phyloP scores from a whole-genome alignment of 2,888 invertebrate genomes.

The Platypus cylindrus region DNA sequence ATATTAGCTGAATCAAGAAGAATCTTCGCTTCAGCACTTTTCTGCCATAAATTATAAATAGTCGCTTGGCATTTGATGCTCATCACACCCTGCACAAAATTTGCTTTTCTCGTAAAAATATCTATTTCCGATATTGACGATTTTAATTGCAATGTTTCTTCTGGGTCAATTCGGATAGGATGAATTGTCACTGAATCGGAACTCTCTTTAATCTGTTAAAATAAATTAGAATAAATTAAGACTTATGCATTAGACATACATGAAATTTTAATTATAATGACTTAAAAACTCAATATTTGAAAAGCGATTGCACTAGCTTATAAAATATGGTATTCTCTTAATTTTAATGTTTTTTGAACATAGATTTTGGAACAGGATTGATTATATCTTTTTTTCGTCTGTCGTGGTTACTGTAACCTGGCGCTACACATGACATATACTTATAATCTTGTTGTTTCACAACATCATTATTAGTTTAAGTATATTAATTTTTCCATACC shows the following conservation, averaged over 20 bases:
- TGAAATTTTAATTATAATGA: no score
- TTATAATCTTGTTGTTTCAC: no score
- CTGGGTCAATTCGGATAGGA: conserved; percentile 20
- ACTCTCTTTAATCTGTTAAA: conserved; percentile 22
- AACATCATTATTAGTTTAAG: no score
- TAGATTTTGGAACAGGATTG: no score
- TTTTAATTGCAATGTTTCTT: conserved; percentile 22
- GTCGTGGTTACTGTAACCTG: no score
- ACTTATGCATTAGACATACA: no score
- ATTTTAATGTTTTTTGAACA: no score
- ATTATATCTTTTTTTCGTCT: no score
- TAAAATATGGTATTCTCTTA: no score
- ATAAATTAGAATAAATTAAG: neutral
- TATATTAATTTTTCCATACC: conserved; percentile 28
- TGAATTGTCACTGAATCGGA: conserved; percentile 22
- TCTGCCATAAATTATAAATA: conserved; percentile 27
- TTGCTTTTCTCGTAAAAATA: conserved; percentile 24
- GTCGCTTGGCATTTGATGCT: conserved; percentile 27
- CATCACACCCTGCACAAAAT: conserved; percentile 28
- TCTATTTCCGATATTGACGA: conserved; percentile 27
- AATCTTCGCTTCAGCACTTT: conserved; percentile 24
- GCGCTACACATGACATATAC: no score
- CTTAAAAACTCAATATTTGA: no score
- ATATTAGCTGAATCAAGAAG: conserved; percentile 29
- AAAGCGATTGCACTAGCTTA: no score